Base-by-base conservation (phyloP, 1,140 invertebrate species). In the Macrosteles quadrilineatus region DNA sequence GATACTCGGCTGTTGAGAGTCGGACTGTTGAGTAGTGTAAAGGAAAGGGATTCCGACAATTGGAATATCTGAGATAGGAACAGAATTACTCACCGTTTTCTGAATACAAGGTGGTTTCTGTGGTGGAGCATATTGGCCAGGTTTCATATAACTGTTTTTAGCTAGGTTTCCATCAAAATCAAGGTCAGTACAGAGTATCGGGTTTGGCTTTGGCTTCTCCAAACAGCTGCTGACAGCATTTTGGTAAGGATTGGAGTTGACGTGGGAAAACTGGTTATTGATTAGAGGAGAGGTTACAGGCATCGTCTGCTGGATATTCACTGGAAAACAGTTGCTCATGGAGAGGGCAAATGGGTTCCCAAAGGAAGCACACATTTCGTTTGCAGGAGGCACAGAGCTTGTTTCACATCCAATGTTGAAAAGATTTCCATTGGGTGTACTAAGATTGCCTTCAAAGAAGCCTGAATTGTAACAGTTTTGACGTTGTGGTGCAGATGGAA, bases 31-130 rank as follows among this genome's bases (percentile, higher is more conserved):
- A 57, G 21, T 27, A 19, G 9, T 2, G 40, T 66, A 66, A 43
- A 66, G 9, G 27, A 66, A 66, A 6, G 63, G 63, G 1, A 66
- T 43, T 45, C 63, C 63, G 9, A 66, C 40, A 43, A 45, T 36
- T 43, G 63, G 63, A 3, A 43, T 43, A 17, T 66, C 63, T 45
- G 43, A 32, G 23, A 66, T 43, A 2, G 63, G 63, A 45, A 66
- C 11, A 43, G 31, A 45, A 45, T 43, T 43, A 23, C n/a, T 27
- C 11, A 43, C 21, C 9, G 29, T 23, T 45, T 21, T 66, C 23
- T 43, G 63, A 27, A 17, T 43, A 14, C 21, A 23, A 23, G 12
- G 12, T n/a, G 63, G 63, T 31, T 66, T 66, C 21, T 43, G 63
- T 21, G 63, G 63, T 2, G 32, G 32, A 14, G 31, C 14, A 17